Percentiles rank a stretch among this genome's conserved stretches.
Conservation (phyloP, 2,113 vertebrate genomes). For the Aythya baeri region DNA sequence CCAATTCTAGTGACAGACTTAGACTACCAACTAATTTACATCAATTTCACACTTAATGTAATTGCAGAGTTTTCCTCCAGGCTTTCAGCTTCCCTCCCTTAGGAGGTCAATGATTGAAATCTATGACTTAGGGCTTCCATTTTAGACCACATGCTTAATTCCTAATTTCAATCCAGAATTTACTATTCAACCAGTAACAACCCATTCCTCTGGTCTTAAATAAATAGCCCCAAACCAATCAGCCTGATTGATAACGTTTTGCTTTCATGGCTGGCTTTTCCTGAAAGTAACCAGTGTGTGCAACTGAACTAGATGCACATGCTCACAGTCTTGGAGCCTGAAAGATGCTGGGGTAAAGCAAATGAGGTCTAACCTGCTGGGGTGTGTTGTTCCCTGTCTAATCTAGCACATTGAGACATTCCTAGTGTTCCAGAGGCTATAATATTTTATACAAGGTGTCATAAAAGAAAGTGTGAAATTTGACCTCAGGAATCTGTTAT, state of each 20-base stretch:
- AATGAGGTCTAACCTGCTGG: neutral
- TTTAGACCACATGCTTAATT: conserved; percentile 22
- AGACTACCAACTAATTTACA: neutral
- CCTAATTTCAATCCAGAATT: neutral
- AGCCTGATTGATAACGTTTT: neutral
- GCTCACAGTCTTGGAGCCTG: neutral
- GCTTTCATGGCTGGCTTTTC: neutral
- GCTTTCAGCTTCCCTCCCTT: neutral
- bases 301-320: neutral
- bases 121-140: conserved; percentile 28
- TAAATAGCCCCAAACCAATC: neutral
- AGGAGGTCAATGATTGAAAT: conserved; percentile 29
- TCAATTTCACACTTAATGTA: conserved; percentile 22
- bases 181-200: neutral
- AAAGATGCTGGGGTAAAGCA: neutral
- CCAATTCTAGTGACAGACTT: conserved; percentile 40
- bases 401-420: conserved; percentile 24
- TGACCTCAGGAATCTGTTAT: conserved; percentile 73
- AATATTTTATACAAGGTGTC: conserved; percentile 2
- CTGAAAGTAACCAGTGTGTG: neutral
- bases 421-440: conserved; percentile 12
- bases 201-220: neutral
- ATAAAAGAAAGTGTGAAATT: conserved; percentile 40
- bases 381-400: neutral
- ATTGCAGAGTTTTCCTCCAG: conserved; percentile 10